A percentile compares a stretch with the other conserved stretches of the same genome.
These are phyloP conservation scores for Mixornis gularis DNA, from an alignment of 2,113 vertebrate species.

Conservation along the genomic window DNA sequence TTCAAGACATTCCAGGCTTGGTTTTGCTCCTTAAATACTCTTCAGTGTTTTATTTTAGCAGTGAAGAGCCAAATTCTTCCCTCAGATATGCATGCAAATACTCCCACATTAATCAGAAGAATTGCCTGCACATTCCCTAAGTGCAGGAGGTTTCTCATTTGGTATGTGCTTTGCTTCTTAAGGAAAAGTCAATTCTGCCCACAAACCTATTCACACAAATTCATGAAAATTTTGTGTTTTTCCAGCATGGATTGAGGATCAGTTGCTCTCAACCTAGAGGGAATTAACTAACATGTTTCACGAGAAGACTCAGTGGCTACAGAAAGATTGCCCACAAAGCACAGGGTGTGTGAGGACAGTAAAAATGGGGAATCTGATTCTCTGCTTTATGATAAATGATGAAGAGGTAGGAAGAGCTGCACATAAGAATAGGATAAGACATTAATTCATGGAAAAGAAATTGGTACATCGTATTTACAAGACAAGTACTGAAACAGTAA, in stretches of 20 bases:
- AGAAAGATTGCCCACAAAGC: not conserved
- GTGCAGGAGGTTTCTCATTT: not conserved
- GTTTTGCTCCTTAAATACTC: constrained; percentile 39
- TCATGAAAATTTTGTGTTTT: not conserved
- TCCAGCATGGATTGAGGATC: not conserved
- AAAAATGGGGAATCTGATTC: not conserved
- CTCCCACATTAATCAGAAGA: constrained; percentile 36
- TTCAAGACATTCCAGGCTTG: constrained; percentile 50
- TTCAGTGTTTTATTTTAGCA: constrained; percentile 41
- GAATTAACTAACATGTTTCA: not conserved
- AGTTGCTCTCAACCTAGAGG: not conserved
- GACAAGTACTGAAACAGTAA: not conserved
- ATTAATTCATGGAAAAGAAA: not conserved
- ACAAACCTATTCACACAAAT: not conserved
- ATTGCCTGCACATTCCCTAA: not conserved
- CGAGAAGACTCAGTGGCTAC: not conserved
- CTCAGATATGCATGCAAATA: constrained; percentile 18
- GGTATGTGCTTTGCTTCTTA: not conserved
- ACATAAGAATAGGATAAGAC: not conserved
- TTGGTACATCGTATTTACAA: not conserved
- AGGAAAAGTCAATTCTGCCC: not conserved
- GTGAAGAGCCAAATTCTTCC: constrained; percentile 27
- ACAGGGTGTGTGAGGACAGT: not conserved
- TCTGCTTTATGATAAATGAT: not conserved
- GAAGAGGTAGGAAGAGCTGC: not conserved